Conservation (phyloP, 2,888 invertebrate species). For the Hyposoter didymator region DNA sequence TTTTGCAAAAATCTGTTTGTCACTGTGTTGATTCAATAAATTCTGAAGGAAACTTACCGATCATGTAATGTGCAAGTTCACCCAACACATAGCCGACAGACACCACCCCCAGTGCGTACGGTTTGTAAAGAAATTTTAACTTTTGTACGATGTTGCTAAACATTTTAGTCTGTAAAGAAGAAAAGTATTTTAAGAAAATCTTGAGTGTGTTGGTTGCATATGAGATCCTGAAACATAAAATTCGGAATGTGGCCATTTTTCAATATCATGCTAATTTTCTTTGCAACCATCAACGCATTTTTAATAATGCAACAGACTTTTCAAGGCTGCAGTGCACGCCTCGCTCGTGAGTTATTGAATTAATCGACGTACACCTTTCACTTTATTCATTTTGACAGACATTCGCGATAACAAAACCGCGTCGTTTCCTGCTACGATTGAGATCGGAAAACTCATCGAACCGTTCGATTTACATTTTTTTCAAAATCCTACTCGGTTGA, state of each 20-base stretch:
- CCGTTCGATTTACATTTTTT: not conserved
- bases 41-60: slow-evolving; percentile 85
- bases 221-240: not conserved
- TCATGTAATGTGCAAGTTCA: slow-evolving; percentile 94
- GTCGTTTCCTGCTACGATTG: slow-evolving; percentile 3
- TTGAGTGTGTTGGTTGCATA: not conserved
- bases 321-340: slow-evolving; percentile 56
- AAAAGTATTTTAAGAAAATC: not conserved
- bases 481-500: not conserved
- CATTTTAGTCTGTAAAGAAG: slow-evolving; percentile 77
- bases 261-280: not conserved
- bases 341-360: slow-evolving; percentile 30
- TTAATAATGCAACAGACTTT: slow-evolving; percentile 13
- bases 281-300: not conserved
- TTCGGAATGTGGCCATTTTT: not conserved
- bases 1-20: no score
- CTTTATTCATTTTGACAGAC: slow-evolving; percentile 50
- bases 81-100: slow-evolving; percentile 94
- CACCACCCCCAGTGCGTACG: slow-evolving; percentile 92
- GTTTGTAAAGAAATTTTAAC: slow-evolving; percentile 89
- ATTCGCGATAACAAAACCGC: not conserved
- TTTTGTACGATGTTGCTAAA: slow-evolving; percentile 85
- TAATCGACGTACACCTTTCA: slow-evolving; percentile 54
- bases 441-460: slow-evolving; percentile 3
- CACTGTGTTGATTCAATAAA: not conserved